phyloP scores from a whole-genome alignment of 2,113 vertebrate species.

The Apus apus region DNA sequence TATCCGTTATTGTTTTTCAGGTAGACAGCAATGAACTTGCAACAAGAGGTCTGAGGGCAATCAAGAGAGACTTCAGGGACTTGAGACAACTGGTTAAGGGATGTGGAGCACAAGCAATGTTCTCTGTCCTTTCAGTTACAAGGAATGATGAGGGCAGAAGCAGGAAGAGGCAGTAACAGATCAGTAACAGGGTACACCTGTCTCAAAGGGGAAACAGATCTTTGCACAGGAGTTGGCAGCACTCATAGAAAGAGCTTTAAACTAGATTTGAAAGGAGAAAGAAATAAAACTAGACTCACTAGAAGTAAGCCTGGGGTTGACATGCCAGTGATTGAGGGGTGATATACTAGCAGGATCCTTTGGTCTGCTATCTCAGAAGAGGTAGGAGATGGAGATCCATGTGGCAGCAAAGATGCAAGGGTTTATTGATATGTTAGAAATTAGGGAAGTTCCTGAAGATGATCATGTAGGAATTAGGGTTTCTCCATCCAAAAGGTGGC shows the following conservation, averaged over 20 bases:
- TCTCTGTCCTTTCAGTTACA: background rate
- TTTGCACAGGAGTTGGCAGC: background rate
- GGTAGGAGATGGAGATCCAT: background rate
- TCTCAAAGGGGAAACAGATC: background rate
- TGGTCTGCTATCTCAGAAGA: background rate
- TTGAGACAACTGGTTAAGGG: background rate
- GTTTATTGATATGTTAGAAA: background rate
- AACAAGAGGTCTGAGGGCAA: background rate
- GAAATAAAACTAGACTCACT: background rate
- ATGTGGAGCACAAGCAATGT: background rate
- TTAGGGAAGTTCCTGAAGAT: background rate
- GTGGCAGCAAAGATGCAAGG: background rate
- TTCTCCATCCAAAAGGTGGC: background rate
- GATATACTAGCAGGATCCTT: background rate
- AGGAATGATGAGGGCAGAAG: background rate
- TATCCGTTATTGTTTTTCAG: background rate
- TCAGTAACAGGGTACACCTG: background rate
- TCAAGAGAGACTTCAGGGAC: background rate
- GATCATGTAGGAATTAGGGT: background rate
- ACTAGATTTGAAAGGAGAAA: background rate
- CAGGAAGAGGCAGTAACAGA: background rate
- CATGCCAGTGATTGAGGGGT: background rate
- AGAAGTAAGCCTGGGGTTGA: background rate
- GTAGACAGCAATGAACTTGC: background rate
- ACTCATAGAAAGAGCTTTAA: background rate